Base-by-base conservation (phyloP, 2,888 invertebrate species). In the Spisula subtruncata region DNA sequence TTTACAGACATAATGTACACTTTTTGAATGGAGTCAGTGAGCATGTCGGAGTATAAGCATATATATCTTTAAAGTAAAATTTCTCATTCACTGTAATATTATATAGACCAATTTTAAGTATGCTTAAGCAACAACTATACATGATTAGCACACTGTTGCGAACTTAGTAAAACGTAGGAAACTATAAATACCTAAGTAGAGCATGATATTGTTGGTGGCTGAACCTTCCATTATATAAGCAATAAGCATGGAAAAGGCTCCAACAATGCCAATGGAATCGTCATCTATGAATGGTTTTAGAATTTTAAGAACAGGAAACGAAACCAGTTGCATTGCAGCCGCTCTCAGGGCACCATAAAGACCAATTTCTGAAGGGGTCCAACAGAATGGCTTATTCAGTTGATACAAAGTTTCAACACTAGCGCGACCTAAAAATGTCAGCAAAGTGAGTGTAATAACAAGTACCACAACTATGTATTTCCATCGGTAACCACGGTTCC, bases 311-410 rank as follows among this genome's bases (percentile, higher is more conserved):
- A 79, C 20, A n/a, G 51, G 18, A 20, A 86, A 80, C 1, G 56
- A 56, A 25, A 80, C 25, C 29, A 56, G 25, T 41, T 86, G 81
- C 51, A 71, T 32, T 41, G 41, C 12, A 4, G 41, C 25, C 0
- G 16, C 18, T 35, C 60, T 86, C 25, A 86, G 8, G 32, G 85
- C 20, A 2, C 85, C 54, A 46, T 41, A 86, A 10, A 56, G 18
- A 20, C 85, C 85, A 18, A 86, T 25, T n/a, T 86, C 56, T 14
- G 32, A 20, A 6, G 85, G 85, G 8, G 80, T 81, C 85, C 85
- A 86, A 46, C 85, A 86, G 48, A 86, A 86, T 1, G 85, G 85
- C 16, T 32, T 35, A 56, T 81, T 81, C 4, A 86, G 35, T 54
- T 81, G 85, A 41, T 86, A 86, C 25, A 86, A 60, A 0, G 81